Evolutionary conservation across 1,140 invertebrate genomes (phyloP).

Genomic region (Zaprionus inermis): DNA sequence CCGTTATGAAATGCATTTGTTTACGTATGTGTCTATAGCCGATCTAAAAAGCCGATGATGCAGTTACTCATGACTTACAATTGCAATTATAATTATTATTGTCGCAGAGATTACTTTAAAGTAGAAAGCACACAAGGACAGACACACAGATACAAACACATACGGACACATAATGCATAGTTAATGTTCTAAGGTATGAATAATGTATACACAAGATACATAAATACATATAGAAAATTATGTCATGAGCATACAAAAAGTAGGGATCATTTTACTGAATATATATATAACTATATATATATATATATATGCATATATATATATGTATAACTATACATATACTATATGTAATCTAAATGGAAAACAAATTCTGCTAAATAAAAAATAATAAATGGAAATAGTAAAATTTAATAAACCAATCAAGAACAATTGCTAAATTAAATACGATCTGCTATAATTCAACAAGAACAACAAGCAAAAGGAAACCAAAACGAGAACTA

Average conservation of each 20-base stretch:
- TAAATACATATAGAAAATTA: constrained; percentile 76
- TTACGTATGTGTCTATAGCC: constrained; percentile 70
- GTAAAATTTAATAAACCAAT: constrained; percentile 45
- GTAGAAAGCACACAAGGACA: constrained; percentile 29
- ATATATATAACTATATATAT: constrained; percentile 35
- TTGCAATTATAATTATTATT: constrained; percentile 71
- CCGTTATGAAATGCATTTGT: constrained; percentile 66
- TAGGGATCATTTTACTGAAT: constrained; percentile 82
- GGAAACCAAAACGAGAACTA: constrained; percentile 20
- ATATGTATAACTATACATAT: constrained; percentile 44
- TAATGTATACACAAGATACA: constrained; percentile 70
- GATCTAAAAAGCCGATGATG: constrained; percentile 29
- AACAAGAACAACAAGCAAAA: constrained; percentile 43
- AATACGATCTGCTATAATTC: constrained; percentile 74
- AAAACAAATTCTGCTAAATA: constrained; percentile 60
- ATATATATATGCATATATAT: constrained; percentile 26
- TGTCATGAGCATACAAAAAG: constrained; percentile 82
- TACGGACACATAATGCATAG: constrained; percentile 29
- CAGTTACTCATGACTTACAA: constrained; percentile 16
- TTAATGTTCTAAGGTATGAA: constrained; percentile 70
- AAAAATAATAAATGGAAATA: constrained; percentile 46
- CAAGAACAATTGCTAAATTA: constrained; percentile 62
- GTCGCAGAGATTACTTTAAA: constrained; percentile 81
- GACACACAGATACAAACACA: constrained; percentile 28
- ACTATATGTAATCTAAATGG: constrained; percentile 65